Evolutionary conservation across 2,797 vertebrate species (phyloP).

Genomic region (Arremon aurantiirostris): DNA sequence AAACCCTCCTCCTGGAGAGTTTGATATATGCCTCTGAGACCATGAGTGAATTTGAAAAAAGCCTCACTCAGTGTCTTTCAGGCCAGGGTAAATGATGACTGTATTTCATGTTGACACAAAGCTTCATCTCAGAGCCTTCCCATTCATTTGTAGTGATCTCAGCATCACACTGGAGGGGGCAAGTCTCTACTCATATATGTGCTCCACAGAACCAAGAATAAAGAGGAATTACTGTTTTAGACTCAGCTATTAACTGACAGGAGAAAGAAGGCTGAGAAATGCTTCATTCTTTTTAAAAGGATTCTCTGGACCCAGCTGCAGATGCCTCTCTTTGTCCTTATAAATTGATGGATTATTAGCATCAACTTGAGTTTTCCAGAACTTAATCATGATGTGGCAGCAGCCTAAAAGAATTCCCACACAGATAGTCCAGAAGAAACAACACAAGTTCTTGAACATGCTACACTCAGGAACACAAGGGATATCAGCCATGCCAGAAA

Average conservation of each 20-base stretch:
- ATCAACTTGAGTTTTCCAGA: slow-evolving; percentile 8
- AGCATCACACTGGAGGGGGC: neutral
- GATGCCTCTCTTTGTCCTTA: neutral
- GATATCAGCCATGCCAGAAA: neutral
- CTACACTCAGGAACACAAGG: neutral
- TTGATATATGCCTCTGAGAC: neutral
- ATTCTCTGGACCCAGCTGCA: neutral
- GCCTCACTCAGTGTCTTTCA: neutral
- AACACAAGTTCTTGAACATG: neutral
- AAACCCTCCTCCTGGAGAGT: neutral
- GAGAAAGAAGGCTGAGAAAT: neutral
- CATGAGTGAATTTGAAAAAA: neutral
- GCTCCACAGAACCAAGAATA: neutral
- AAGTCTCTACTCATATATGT: neutral
- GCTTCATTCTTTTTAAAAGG: neutral
- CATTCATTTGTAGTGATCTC: neutral
- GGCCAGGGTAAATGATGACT: neutral
- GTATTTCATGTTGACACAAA: neutral
- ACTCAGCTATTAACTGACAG: neutral
- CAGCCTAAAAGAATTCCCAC: neutral
- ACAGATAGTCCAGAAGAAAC: neutral
- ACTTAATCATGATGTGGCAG: neutral
- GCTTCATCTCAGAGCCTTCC: neutral
- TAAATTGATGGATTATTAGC: neutral
- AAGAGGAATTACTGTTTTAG: neutral